Percentiles rank a stretch among this genome's conserved stretches.
phyloP scores from a whole-genome alignment of 2,113 vertebrate genomes.

The Hippocampus comes region DNA sequence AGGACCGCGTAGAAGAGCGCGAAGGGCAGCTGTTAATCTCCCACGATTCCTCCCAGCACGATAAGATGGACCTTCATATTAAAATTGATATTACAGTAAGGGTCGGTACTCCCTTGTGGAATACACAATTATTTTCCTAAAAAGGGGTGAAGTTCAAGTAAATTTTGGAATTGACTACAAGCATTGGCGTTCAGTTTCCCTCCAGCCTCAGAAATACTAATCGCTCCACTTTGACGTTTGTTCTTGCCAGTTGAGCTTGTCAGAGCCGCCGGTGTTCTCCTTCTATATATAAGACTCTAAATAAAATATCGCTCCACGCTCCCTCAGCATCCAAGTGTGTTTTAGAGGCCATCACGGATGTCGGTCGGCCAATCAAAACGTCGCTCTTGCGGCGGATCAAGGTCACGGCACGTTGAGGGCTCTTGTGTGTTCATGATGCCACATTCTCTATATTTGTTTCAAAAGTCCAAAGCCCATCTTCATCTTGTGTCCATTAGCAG shows the following conservation, averaged over 20 bases:
- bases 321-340: constrained; percentile 59
- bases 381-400: constrained; percentile 61
- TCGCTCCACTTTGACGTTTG: constrained; percentile 37
- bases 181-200: constrained; percentile 18
- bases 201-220: constrained; percentile 29
- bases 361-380: constrained; percentile 59
- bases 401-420: constrained; percentile 56
- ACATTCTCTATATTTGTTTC: constrained; percentile 84
- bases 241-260: constrained; percentile 48
- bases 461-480: constrained; percentile 91
- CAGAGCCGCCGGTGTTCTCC: constrained; percentile 55
- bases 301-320: constrained; percentile 71
- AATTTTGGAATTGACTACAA: constrained; percentile 24
- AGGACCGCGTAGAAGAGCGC: constrained; percentile 42
- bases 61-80: constrained; percentile 41
- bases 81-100: constrained; percentile 6
- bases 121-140: constrained; percentile 6
- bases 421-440: constrained; percentile 36
- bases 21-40: constrained; percentile 61
- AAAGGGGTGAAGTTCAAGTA: not conserved
- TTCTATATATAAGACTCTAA: constrained; percentile 65
- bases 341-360: constrained; percentile 64
- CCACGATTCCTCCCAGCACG: constrained; percentile 38
- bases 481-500: constrained; percentile 95
- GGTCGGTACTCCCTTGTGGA: not conserved